Evolutionary conservation across 1,140 invertebrate species (phyloP), one percentile per base, ranked within the genome.

Genomic region (Ephestia elutella): DNA sequence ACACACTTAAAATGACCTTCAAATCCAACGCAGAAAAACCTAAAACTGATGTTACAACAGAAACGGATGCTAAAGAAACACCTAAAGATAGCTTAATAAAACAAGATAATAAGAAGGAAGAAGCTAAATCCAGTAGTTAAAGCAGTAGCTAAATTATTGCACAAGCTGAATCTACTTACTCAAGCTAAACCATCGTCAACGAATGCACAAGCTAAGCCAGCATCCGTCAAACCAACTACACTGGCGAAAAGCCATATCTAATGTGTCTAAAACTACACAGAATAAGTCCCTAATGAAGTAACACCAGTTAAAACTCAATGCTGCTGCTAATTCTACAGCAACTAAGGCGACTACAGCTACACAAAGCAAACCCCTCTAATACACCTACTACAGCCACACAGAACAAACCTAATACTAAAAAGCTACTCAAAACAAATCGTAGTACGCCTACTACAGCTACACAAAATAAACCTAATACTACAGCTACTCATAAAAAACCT

Each of bases 1-100:
- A 58, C 13, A 75, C 74, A 19, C 56, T 82, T 0, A 73, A 71
- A 57, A 75, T n/a, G 78, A 69, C 19, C 54, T 44, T n/a, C 19
- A 50, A 50, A 11, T 19, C 18, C 9, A n/a, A 49, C n/a, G 13
- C 2, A 49, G 15, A 49, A 49, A 49, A 49, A 5, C 1, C 30
- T 32, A 62, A 50, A 13, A 54, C 17, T 38, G 21, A 57, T 15
- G 44, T 21, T 54, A 38, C 56, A 50, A 48, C 57, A 25, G 19
- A 28, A 44, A 54, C 20, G 48, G 57, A 55, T 49, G 38, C 28
- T 44, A 61, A 61, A 54, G 55, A 30, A 32, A 44, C 66, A 48
- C 25, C 51, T 20, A 28, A 21, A 49, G 18, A 54, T 59, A 28
- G 11, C 38, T 15, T 57, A 61, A 20, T 48, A 54, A 59, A 50